These are phyloP conservation scores for Petrosia ficiformis DNA, from an alignment of 37 sponge, comb jelly and placozoan genomes.

Conservation along the genomic window DNA sequence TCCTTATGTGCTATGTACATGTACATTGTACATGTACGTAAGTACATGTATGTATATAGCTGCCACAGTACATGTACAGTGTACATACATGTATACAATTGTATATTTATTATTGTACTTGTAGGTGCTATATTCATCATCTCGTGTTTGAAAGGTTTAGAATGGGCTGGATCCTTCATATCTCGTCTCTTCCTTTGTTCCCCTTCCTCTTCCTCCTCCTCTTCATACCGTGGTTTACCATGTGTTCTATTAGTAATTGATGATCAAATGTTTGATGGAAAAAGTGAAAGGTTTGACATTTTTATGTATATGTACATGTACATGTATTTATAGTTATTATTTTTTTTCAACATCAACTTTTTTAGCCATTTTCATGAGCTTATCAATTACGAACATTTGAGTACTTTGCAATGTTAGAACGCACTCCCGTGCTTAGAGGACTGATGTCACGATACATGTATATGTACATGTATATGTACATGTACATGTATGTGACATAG, in stretches of 20 bases:
- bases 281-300: neutral
- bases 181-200: neutral
- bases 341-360: neutral
- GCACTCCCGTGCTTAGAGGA: neutral
- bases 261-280: neutral
- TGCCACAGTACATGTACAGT: too few species aligned
- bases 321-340: neutral
- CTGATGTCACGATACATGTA: neutral
- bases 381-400: too few species aligned
- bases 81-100: too few species aligned
- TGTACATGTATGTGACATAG: slow-evolving; percentile 3
- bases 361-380: too few species aligned
- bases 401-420: too few species aligned
- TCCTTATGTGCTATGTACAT: too few species aligned
- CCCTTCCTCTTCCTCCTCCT: neutral
- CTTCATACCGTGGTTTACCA: neutral
- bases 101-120: too few species aligned
- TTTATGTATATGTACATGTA: neutral
- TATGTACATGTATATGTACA: slow-evolving; percentile 4
- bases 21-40: too few species aligned
- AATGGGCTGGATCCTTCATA: slow-evolving; percentile 47
- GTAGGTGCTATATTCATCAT: slow-evolving; percentile 48
- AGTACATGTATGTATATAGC: too few species aligned
- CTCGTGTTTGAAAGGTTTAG: slow-evolving; percentile 21
- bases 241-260: neutral